Percentiles rank a stretch among this genome's conserved stretches.
Evolutionary conservation across 2,888 invertebrate species (phyloP).

Genomic region (Trachelus stipa): DNA sequence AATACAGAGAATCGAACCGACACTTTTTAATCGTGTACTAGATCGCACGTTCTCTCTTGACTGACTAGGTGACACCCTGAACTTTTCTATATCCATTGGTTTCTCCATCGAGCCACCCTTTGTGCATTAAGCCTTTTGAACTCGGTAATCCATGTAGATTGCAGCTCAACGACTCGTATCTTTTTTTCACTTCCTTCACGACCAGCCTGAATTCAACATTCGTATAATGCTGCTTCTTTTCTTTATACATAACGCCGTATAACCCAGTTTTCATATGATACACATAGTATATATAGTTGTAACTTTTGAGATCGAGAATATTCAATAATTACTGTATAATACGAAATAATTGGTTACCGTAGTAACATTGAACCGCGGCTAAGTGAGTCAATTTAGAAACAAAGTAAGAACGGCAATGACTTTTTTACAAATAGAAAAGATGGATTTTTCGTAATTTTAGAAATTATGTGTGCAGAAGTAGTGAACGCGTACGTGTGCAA

Average conservation of each 20-base stretch:
- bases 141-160: slow-evolving; percentile 38
- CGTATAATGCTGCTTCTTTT: not conserved
- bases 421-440: not conserved
- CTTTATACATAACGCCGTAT: not conserved
- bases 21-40: not conserved
- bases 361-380: too few relatives aligned
- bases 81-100: slow-evolving; percentile 13
- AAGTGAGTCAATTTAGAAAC: too few relatives aligned
- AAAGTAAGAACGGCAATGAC: too few relatives aligned
- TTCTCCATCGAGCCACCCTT: slow-evolving; percentile 28
- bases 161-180: slow-evolving; percentile 28
- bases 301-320: too few relatives aligned
- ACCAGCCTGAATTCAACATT: slow-evolving; percentile 37
- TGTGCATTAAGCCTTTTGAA: slow-evolving; percentile 41
- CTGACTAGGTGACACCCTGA: not conserved
- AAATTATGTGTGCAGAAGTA: slow-evolving; percentile 27
- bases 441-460: not conserved
- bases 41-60: not conserved
- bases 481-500: slow-evolving; percentile 38
- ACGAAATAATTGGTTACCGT: too few relatives aligned
- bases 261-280: not conserved
- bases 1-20: not conserved
- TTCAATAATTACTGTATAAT: too few relatives aligned
- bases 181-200: slow-evolving; percentile 33
- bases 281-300: too few relatives aligned